Base-by-base conservation (phyloP, 2,888 invertebrate species). In the Melipona bicolor region DNA sequence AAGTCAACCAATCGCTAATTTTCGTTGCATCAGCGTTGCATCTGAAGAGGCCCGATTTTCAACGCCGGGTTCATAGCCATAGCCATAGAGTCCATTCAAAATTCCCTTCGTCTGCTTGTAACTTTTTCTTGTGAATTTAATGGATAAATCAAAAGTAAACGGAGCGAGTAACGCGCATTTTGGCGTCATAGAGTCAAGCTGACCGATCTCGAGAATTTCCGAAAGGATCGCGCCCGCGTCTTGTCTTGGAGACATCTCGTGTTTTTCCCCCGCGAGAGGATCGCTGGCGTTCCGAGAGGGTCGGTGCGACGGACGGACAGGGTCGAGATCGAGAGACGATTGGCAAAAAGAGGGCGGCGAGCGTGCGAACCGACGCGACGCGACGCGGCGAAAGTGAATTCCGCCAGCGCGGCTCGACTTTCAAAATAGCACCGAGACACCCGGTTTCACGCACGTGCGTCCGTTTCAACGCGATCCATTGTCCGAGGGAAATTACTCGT, bases 281-380 rank as follows among this genome's bases (percentile, higher is more conserved):
- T 32, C 21, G 62, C 9, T 50, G 4, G 50, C 13, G 64, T 64
- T 19, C 52, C 32, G 32, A 52, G 27, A 13, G 59, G 27, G n/a
- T 61, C 65, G 56, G 6, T 36, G 11, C 49, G n/a, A n/a, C 6
- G 9, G 36, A 36, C 36, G 6, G 36, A 36, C 36, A 9, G 15
- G 70, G 5, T 52, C 68, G 67, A 52, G 83, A 83, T 72, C 85
- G 84, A 83, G 85, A 84, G 86, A 85, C 84, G 87, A 85, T 91
- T 87, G 90, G 90, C 91, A 90, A 90, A 91, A 91, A 91, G 91
- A 85, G 86, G 89, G 81, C 87, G 84, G 84, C 86, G 89, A 89
- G 89, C 89, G 88, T 89, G 89, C 85, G 89, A 91, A 91, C 83
- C 9, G 19, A n/a, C 9, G 9, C 9, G 32, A 54, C 9, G 9